phyloP scores from a whole-genome alignment of 1,140 invertebrate species.

The Vollenhovia emeryi region DNA sequence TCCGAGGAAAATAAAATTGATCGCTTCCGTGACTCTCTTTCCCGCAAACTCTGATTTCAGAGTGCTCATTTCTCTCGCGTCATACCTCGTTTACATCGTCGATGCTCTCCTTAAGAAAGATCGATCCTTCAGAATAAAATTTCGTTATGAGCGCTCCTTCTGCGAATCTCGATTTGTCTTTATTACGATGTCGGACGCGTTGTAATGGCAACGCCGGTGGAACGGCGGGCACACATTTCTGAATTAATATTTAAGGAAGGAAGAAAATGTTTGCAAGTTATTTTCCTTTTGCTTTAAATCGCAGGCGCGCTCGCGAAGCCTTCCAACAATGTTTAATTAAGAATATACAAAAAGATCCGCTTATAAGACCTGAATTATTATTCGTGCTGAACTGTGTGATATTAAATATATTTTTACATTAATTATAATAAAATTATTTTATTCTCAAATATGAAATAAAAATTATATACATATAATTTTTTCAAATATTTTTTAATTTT shows the following conservation, averaged over 20 bases:
- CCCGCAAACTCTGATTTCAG: slow-evolving; percentile 58
- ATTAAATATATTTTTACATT: slow-evolving; percentile 11
- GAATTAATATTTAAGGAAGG: slow-evolving; percentile 12
- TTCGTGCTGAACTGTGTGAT: background rate
- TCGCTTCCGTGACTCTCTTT: slow-evolving; percentile 31
- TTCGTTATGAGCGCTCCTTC: slow-evolving; percentile 57
- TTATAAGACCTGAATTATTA: slow-evolving; percentile 9
- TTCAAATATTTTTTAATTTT: slow-evolving; percentile 5
- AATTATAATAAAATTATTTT: slow-evolving; percentile 40
- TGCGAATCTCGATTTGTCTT: slow-evolving; percentile 60
- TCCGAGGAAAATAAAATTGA: slow-evolving; percentile 54
- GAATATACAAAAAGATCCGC: slow-evolving; percentile 23
- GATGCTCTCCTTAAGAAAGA: slow-evolving; percentile 61
- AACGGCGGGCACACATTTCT: slow-evolving; percentile 2
- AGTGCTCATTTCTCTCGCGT: slow-evolving; percentile 64
- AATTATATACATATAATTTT: background rate
- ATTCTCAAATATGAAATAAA: background rate
- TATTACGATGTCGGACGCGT: slow-evolving; percentile 41
- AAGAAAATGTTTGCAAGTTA: slow-evolving; percentile 44
- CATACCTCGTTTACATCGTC: slow-evolving; percentile 67
- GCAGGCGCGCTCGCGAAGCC: background rate
- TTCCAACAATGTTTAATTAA: slow-evolving; percentile 39
- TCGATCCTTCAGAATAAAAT: slow-evolving; percentile 61
- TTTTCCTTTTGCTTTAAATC: slow-evolving; percentile 9
- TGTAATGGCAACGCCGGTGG: slow-evolving; percentile 6